Evolutionary conservation across 23 tunicate species (phyloP), one percentile per base, ranked within the genome.

Genomic region (Botrylloides violaceus): DNA sequence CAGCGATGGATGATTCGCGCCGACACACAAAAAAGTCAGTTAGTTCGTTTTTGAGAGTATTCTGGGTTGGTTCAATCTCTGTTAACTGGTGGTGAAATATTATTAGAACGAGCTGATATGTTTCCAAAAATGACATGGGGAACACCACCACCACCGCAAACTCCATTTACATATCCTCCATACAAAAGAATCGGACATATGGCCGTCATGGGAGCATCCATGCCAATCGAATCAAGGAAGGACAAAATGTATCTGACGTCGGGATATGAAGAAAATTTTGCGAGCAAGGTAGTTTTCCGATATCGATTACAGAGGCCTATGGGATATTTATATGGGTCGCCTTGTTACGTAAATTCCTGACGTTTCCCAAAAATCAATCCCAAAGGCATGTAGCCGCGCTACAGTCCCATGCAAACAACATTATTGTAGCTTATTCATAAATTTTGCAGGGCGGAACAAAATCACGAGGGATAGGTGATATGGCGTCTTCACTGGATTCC

Each of bases 61-160:
- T 63, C 9, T 31, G 12, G 15, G 12, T 47, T 31, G 3, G 3
- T 7, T 4, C 70, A 63, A 63, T 25, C 3, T 27, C 7, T 12
- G 19, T 22, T 7, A 12, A 12, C 30, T 22, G 7, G 30, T 7
- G 59, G 71, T 22, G 0, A 58, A 5, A 1, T 15, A n/a, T 12
- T 71, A 2, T 6, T 66, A 87, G 95, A 85, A 3, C 75, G 76
- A 70, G 95, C 95, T 27, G 86, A 87, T 63, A 80, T 87, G 95
- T 87, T 74, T 30, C 95, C 95, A 7, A 87, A 87, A 64, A 87
- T 87, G 95, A 80, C 86, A 36, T 87, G 86, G 86, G 95, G 95
- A 19, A 87, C 86, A 4, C 95, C 95, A 53, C 65, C 83, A n/a
- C 86, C 95, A 47, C 95, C 95, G 2, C 86, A 87, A 37, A 87